A percentile compares a stretch with the other conserved stretches of the same genome.
Evolutionary conservation across 2,797 vertebrate species (phyloP).

Genomic region (Labroides dimidiatus): DNA sequence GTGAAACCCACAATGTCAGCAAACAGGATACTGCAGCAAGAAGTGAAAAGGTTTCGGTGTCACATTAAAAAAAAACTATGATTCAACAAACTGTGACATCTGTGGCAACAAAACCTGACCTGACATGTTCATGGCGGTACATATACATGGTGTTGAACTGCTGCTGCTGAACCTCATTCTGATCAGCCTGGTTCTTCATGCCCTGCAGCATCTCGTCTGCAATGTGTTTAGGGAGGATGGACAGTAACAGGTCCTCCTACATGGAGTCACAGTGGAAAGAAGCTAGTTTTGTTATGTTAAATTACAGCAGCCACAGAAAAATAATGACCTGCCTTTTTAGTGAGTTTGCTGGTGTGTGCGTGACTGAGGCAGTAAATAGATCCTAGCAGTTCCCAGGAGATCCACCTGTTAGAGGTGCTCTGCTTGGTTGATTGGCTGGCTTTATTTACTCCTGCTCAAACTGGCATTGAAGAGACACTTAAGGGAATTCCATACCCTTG

Average conservation of each 20-base stretch:
- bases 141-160: slow-evolving; percentile 99
- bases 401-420: slow-evolving; percentile 35
- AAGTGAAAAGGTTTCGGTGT: not conserved
- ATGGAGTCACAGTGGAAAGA: slow-evolving; percentile 3
- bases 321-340: not conserved
- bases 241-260: slow-evolving; percentile 94
- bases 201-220: slow-evolving; percentile 98
- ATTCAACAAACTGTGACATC: too few species aligned
- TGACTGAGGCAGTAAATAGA: slow-evolving; percentile 13
- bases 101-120: slow-evolving; percentile 75
- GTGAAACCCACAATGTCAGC: slow-evolving; percentile 98
- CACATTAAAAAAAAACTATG: not conserved
- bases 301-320: not conserved
- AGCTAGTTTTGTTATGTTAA: not conserved
- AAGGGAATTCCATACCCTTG: slow-evolving; percentile 52
- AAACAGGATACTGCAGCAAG: slow-evolving; percentile 91
- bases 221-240: slow-evolving; percentile 97
- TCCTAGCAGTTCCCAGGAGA: slow-evolving; percentile 44
- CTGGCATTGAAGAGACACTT: slow-evolving; percentile 32
- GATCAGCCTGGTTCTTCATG: slow-evolving; percentile 93
- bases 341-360: not conserved
- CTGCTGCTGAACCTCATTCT: slow-evolving; percentile 90
- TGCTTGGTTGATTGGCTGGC: slow-evolving; percentile 53
- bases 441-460: not conserved
- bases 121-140: slow-evolving; percentile 98